Evolutionary conservation across 2,888 invertebrate species (phyloP), one percentile per base, ranked within the genome.

Genomic region (Stenodera caucasica): DNA sequence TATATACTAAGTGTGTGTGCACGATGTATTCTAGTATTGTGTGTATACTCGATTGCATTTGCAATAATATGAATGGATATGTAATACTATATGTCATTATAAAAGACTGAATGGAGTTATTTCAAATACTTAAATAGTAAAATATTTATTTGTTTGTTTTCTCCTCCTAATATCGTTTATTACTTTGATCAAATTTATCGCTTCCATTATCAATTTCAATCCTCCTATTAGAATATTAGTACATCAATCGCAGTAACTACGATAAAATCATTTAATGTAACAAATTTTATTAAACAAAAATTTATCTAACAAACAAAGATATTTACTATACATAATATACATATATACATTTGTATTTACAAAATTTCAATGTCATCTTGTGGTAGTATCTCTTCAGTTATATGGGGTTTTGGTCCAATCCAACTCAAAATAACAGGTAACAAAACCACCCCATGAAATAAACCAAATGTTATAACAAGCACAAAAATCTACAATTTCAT

Each of bases 401-500:
- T 67, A 45, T 77, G 84, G 1, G 86, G 83, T 64, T 77, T 78
- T 5, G 92, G 91, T 1, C 92, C 92, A 53, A 92, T 80, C 61
- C 88, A 81, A 70, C 91, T 91, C 45, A 93, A 80, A 51, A 91
- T 81, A 14, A 91, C 90, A 5, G 92, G 92, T 65, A 93, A 80
- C 64, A 92, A 85, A 30, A 91, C 80, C 30, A 92, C 80, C 12
- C 92, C 93, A 77, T 90, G 89, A 77, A 89, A 92, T 14, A 92
- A 79, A 37, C 93, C 93, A 78, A 91, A 91, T 23, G 88, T 49
- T 57, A 92, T 90, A 1, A 92, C 91, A 58, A 91, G 79, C 50
- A 89, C 81, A 76, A 92, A 92, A 75, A 92, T 91, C 84, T 89
- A 82, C 69, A 86, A 85, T 58, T 67, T 12, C 37, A 32, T 33